phyloP scores from a whole-genome alignment of 2,113 vertebrate species.

The Pelusios castaneus region DNA sequence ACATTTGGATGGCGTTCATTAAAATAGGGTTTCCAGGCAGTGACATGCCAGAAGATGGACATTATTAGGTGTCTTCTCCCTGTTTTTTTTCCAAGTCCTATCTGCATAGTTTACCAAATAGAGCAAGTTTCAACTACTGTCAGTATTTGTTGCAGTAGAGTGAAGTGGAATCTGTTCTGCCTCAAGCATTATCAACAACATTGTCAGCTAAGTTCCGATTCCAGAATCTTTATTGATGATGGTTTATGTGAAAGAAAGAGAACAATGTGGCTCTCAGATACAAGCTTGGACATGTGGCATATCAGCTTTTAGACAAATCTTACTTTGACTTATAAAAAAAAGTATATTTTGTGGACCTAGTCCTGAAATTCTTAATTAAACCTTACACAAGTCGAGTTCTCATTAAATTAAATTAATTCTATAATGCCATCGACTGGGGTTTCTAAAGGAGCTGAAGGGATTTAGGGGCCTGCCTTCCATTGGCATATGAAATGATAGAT shows the following conservation, averaged over 20 bases:
- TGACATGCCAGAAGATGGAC: not conserved
- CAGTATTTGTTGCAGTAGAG: not conserved
- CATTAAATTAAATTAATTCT: not conserved
- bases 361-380: not conserved
- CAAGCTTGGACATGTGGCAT: constrained; percentile 69
- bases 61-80: not conserved
- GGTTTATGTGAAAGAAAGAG: constrained; percentile 38
- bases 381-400: not conserved
- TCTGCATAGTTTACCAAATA: constrained; percentile 9
- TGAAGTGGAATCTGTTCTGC: not conserved
- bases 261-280: constrained; percentile 41
- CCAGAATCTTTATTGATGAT: constrained; percentile 32
- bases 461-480: not conserved
- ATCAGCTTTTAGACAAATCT: constrained; percentile 54
- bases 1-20: constrained; percentile 28
- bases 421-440: not conserved
- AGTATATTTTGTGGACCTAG: not conserved
- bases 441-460: not conserved
- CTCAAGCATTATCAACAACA: not conserved
- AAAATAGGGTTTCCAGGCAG: constrained; percentile 10
- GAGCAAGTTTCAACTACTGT: not conserved
- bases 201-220: constrained; percentile 4
- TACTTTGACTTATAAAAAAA: constrained; percentile 24
- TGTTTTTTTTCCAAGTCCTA: not conserved
- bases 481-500: not conserved